phyloP scores from a whole-genome alignment of 1,140 invertebrate genomes.

The Elysia chlorotica region DNA sequence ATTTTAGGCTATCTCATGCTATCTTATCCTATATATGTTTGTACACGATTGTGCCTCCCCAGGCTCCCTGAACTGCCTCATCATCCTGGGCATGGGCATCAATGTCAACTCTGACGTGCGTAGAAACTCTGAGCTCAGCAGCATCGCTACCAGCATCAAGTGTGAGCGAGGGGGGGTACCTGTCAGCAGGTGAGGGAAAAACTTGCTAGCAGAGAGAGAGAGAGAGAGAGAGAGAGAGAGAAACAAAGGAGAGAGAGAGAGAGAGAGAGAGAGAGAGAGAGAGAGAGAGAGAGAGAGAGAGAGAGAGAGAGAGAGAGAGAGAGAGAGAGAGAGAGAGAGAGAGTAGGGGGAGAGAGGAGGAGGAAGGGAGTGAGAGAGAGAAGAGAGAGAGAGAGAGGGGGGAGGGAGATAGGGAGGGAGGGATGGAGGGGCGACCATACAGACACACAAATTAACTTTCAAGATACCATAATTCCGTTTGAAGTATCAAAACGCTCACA shows the following conservation, averaged over 20 bases:
- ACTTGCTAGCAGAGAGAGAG: not conserved
- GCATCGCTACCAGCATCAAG: constrained; percentile 34
- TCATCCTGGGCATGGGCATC: constrained; percentile 40
- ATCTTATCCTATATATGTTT: not conserved
- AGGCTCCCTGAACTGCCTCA: constrained; percentile 12
- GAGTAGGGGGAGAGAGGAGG: too few species aligned
- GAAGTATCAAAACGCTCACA: too few species aligned
- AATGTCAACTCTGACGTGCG: constrained; percentile 44
- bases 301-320: too few species aligned
- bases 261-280: not conserved
- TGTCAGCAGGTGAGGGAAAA: constrained; percentile 14
- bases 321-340: not conserved
- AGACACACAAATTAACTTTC: too few species aligned
- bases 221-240: not conserved
- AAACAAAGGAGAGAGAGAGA: not conserved
- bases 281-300: too few species aligned
- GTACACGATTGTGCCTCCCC: not conserved
- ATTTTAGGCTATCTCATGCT: not conserved
- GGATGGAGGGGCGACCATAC: too few species aligned
- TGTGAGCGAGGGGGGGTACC: constrained; percentile 29
- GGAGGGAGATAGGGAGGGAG: too few species aligned
- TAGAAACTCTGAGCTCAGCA: constrained; percentile 23
- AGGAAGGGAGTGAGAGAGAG: too few species aligned
- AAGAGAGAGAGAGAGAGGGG: too few species aligned
- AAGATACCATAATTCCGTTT: too few species aligned